These are phyloP conservation scores for Mellilla xanthometata DNA, from an alignment of 2,888 invertebrate genomes.

Conservation along the genomic window DNA sequence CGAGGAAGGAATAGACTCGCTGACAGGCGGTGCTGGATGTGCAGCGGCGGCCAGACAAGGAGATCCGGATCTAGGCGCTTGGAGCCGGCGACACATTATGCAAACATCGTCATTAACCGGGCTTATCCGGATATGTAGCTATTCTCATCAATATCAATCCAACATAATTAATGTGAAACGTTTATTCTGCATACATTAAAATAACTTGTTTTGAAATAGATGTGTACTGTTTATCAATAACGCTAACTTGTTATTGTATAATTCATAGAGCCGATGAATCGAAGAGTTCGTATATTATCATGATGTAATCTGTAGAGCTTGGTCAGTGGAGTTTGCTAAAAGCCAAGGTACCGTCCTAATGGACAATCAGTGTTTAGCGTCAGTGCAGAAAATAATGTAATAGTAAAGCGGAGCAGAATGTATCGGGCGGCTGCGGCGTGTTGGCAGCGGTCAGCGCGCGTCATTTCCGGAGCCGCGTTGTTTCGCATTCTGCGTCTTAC, in stretches of 20 bases:
- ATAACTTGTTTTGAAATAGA: neutral
- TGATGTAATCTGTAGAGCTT: too few species aligned
- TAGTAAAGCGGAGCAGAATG: constrained; percentile 3
- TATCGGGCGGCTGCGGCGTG: constrained; percentile 15
- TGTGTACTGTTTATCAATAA: neutral
- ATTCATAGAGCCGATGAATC: too few species aligned
- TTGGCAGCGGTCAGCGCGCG: constrained; percentile 40
- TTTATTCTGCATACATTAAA: too few species aligned
- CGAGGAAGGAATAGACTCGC: constrained; percentile 53
- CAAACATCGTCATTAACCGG: too few species aligned
- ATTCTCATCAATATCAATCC: too few species aligned
- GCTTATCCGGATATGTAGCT: too few species aligned
- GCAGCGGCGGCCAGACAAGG: constrained; percentile 23
- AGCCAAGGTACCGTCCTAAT: too few species aligned
- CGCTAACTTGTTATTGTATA: neutral
- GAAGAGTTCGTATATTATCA: too few species aligned
- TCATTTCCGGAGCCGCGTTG: constrained; percentile 54
- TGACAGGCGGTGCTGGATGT: constrained; percentile 41
- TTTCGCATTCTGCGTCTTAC: constrained; percentile 45
- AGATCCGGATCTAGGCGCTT: constrained; percentile 33
- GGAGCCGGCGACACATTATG: too few species aligned
- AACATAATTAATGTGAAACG: too few species aligned
- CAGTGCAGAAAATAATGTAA: neutral
- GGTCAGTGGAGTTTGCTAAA: too few species aligned
- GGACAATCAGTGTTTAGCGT: too few species aligned